These are phyloP conservation scores for Chanos chanos DNA, from an alignment of 2,797 vertebrate species.

Conservation along the genomic window DNA sequence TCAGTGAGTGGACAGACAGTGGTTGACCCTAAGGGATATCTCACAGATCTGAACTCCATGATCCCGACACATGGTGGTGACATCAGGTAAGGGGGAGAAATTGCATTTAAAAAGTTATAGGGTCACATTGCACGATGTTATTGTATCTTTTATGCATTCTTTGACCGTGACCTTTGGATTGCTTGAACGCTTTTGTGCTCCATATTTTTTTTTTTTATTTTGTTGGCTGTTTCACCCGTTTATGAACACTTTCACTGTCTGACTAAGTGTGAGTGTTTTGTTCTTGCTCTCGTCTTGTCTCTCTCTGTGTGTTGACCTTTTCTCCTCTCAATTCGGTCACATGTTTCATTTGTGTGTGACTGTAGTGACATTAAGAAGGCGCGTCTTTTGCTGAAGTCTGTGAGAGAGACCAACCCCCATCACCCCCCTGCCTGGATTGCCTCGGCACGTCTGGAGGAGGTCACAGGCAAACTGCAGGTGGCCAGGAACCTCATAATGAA, in stretches of 20 bases:
- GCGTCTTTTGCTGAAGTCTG: slow-evolving; percentile 92
- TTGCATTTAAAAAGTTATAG: not conserved
- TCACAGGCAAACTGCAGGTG: slow-evolving; percentile 95
- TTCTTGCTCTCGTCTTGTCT: no score
- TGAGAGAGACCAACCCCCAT: slow-evolving; percentile 96
- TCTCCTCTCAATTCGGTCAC: no score
- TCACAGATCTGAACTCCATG: slow-evolving; percentile 98
- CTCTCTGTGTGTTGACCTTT: no score
- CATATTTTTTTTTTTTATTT: no score
- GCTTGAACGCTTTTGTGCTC: no score
- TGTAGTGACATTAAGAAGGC: slow-evolving; percentile 97
- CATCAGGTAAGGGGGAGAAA: slow-evolving; percentile 81
- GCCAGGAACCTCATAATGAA: slow-evolving; percentile 98
- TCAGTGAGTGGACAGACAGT: slow-evolving; percentile 98
- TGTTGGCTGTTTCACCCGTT: no score
- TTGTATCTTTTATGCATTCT: no score
- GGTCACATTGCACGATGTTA: no score
- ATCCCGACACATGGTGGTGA: slow-evolving; percentile 97
- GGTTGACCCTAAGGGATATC: slow-evolving; percentile 95
- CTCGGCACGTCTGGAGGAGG: slow-evolving; percentile 93
- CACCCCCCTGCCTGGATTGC: slow-evolving; percentile 98
- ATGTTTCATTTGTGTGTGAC: not conserved
- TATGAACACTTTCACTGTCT: not conserved
- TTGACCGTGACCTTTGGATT: no score
- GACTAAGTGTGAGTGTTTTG: not conserved